Conservation (phyloP, 2,888 invertebrate genomes). For the Brachyptera putata region DNA sequence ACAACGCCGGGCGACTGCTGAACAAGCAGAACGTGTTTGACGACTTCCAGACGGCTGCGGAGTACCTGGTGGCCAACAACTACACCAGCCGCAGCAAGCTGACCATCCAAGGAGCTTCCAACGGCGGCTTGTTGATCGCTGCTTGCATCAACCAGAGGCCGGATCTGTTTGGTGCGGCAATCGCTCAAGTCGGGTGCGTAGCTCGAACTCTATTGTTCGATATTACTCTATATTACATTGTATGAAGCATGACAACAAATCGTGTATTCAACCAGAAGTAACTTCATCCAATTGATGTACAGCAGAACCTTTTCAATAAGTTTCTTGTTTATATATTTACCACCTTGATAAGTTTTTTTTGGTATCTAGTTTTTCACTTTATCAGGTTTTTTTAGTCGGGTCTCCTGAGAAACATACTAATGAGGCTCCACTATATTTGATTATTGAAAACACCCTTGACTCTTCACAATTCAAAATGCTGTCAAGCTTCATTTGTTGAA, state of each 20-base stretch:
- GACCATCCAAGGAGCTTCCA: constrained; percentile 91
- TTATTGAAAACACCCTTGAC: too few relatives aligned
- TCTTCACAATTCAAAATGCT: too few relatives aligned
- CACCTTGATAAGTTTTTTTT: not conserved
- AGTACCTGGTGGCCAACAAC: constrained; percentile 75
- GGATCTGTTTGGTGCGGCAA: constrained; percentile 86
- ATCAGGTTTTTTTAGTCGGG: too few relatives aligned
- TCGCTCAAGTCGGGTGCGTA: constrained; percentile 91
- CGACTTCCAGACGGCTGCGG: constrained; percentile 90
- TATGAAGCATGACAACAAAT: too few relatives aligned
- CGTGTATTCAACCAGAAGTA: too few relatives aligned
- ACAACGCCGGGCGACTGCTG: constrained; percentile 81
- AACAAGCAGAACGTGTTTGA: constrained; percentile 98
- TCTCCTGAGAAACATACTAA: too few relatives aligned
- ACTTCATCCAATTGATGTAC: too few relatives aligned
- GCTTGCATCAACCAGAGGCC: constrained; percentile 94
- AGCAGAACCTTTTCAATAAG: not conserved
- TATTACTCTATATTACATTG: too few relatives aligned
- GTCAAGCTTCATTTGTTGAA: too few relatives aligned
- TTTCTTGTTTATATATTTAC: not conserved
- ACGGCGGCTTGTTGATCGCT: constrained; percentile 94
- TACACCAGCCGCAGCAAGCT: constrained; percentile 73
- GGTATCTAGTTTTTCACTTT: too few relatives aligned
- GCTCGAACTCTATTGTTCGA: too few relatives aligned
- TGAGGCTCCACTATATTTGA: too few relatives aligned